Percentiles rank a stretch among this genome's conserved stretches.
Conservation (phyloP, 2,888 invertebrate species). For the Macrophya alboannulata region DNA sequence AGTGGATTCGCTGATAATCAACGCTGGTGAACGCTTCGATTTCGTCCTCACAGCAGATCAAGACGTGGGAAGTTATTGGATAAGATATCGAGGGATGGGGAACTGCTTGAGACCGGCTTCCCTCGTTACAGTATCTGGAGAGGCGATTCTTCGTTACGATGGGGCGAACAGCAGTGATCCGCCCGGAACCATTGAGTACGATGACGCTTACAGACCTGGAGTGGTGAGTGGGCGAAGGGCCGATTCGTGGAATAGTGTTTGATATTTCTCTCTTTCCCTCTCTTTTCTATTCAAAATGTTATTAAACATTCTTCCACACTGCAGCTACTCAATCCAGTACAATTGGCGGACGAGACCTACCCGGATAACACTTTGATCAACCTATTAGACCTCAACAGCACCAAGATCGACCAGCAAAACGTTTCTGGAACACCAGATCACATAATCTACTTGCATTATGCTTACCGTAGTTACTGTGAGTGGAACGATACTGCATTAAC, state of each 20-base stretch:
- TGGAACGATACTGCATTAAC: neutral
- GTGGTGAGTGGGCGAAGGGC: slow-evolving; percentile 64
- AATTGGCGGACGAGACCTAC: slow-evolving; percentile 63
- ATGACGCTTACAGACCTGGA: slow-evolving; percentile 68
- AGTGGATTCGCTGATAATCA: slow-evolving; percentile 77
- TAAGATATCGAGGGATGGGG: slow-evolving; percentile 78
- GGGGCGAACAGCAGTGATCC: slow-evolving; percentile 60
- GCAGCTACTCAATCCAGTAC: slow-evolving; percentile 69
- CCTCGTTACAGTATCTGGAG: slow-evolving; percentile 58
- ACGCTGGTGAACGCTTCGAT: slow-evolving; percentile 81
- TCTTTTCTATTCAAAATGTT: neutral
- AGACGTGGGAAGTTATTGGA: slow-evolving; percentile 78
- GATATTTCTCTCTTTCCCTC: neutral
- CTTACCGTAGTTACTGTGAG: slow-evolving; percentile 67
- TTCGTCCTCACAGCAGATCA: slow-evolving; percentile 78
- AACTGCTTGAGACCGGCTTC: slow-evolving; percentile 57
- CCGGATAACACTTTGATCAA: slow-evolving; percentile 65
- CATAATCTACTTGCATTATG: slow-evolving; percentile 68
- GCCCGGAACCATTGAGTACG: slow-evolving; percentile 61
- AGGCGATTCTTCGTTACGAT: slow-evolving; percentile 66
- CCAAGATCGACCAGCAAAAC: slow-evolving; percentile 56
- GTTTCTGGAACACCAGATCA: slow-evolving; percentile 66
- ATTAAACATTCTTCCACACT: neutral
- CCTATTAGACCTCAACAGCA: slow-evolving; percentile 66
- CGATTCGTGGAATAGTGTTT: neutral